These are phyloP conservation scores for Platysteira castanea DNA, from an alignment of 2,113 vertebrate species.

Conservation along the genomic window DNA sequence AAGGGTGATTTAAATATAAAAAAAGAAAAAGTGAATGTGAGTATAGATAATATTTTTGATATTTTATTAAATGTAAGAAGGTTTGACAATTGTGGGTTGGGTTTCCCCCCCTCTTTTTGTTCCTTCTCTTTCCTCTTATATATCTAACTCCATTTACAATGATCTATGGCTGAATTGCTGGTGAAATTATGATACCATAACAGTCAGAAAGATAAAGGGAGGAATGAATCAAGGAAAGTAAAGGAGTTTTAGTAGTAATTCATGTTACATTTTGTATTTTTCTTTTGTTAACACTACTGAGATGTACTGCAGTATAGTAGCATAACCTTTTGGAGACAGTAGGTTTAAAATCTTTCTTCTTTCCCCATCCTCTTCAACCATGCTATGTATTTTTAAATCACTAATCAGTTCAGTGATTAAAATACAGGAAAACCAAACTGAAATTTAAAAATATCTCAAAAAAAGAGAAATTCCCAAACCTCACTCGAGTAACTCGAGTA, in stretches of 20 bases:
- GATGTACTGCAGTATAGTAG: background rate
- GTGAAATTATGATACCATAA: conserved; percentile 37
- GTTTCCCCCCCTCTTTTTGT: accelerated
- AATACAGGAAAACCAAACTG: background rate
- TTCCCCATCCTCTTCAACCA: background rate
- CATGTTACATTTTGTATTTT: background rate
- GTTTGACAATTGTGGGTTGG: background rate
- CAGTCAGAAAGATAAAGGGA: conserved; percentile 26
- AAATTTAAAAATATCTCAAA: background rate
- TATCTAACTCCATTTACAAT: background rate
- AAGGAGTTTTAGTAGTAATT: background rate
- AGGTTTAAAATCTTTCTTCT: background rate
- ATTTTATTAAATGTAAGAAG: background rate
- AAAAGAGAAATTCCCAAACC: background rate
- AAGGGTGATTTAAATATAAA: background rate
- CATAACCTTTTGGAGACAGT: background rate
- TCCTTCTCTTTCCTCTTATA: background rate
- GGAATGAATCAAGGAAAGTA: conserved; percentile 9
- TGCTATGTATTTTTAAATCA: background rate
- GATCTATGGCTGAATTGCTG: conserved; percentile 1
- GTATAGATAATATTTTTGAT: background rate
- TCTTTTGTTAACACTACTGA: background rate
- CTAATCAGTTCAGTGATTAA: conserved; percentile 9
- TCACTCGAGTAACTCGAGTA: background rate
- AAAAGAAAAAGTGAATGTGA: background rate